Evolutionary conservation across 2,888 invertebrate species (phyloP).

Genomic region (Hymenopus coronatus): DNA sequence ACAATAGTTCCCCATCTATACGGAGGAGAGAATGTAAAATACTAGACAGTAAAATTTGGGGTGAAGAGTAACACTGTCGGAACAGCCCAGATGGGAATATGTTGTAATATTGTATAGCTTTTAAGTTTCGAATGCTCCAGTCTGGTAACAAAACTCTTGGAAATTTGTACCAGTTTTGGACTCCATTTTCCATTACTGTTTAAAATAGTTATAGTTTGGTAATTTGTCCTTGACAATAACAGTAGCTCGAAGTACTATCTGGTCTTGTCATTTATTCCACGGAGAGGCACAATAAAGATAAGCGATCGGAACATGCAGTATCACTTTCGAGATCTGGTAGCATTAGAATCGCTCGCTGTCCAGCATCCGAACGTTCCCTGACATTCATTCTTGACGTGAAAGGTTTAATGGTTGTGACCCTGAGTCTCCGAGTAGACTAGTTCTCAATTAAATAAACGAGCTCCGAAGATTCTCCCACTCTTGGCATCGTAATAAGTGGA

Average conservation of each 20-base stretch:
- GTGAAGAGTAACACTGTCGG: no score
- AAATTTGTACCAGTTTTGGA: no score
- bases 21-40: no score
- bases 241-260: not conserved
- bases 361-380: not conserved
- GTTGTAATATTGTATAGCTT: no score
- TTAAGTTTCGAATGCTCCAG: no score
- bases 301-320: not conserved
- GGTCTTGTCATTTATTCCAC: not conserved
- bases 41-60: no score
- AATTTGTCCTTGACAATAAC: not conserved
- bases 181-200: no score
- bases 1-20: no score
- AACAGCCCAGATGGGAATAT: no score
- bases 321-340: not conserved
- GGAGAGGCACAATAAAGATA: not conserved
- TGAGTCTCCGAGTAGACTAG: not conserved
- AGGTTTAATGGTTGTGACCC: not conserved
- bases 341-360: not conserved
- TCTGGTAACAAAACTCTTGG: no score
- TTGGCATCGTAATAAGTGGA: not conserved
- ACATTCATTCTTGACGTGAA: not conserved
- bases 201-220: not conserved
- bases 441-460: not conserved
- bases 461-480: not conserved